Evolutionary conservation across 2,888 invertebrate species (phyloP).

Genomic region (Watsonalla cultraria): DNA sequence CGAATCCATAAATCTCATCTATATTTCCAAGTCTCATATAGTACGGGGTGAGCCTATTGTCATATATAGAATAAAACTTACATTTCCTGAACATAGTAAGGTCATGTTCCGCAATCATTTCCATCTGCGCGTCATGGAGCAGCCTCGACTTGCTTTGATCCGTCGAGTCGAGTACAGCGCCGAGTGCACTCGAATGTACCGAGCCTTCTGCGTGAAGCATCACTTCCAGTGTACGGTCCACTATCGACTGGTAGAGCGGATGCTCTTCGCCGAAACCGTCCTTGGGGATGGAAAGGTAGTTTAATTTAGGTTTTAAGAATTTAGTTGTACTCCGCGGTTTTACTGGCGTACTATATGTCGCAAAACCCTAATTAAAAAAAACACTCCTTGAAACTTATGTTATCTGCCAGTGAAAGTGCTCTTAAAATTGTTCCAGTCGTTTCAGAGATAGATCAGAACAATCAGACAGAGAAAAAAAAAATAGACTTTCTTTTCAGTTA

Average conservation of each 20-base stretch:
- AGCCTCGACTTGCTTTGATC: slow-evolving; percentile 38
- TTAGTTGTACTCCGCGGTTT: too few species aligned
- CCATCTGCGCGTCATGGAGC: slow-evolving; percentile 41
- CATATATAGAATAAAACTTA: slow-evolving; percentile 20
- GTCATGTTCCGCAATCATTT: slow-evolving; percentile 50
- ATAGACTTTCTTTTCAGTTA: too few species aligned
- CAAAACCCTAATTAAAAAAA: too few species aligned
- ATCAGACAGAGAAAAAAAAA: too few species aligned
- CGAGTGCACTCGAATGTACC: slow-evolving; percentile 24
- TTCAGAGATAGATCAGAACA: not conserved
- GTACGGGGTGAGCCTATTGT: too few species aligned
- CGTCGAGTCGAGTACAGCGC: slow-evolving; percentile 26
- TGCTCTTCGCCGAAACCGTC: slow-evolving; percentile 66
- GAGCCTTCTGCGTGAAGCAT: slow-evolving; percentile 39
- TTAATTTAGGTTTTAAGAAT: not conserved
- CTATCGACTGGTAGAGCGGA: slow-evolving; percentile 33
- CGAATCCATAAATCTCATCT: too few species aligned
- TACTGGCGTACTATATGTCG: too few species aligned
- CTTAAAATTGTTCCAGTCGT: too few species aligned
- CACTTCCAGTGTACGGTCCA: slow-evolving; percentile 50
- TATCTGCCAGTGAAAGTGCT: too few species aligned
- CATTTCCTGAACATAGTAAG: slow-evolving; percentile 51
- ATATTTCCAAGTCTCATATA: not conserved
- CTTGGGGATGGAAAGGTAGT: slow-evolving; percentile 23
- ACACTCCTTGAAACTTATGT: too few species aligned